Conservation (phyloP, 2,113 vertebrate genomes). For the Ciconia stormi region DNA sequence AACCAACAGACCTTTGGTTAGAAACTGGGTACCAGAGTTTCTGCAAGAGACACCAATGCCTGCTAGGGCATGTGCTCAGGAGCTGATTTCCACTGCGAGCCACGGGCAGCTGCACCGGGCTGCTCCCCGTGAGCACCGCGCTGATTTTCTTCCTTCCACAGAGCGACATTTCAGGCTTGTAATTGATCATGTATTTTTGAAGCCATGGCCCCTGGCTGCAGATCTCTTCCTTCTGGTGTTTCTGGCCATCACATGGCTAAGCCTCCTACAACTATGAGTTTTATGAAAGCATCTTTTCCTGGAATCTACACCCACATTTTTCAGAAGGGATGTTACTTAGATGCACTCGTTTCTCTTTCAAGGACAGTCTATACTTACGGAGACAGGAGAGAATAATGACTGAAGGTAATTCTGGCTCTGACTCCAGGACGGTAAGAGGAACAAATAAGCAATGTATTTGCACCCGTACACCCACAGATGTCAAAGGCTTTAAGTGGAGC, state of each 20-base stretch:
- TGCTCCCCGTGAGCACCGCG: fast-evolving
- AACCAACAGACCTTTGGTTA: background rate
- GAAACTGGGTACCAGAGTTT: background rate
- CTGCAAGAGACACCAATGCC: too few species aligned
- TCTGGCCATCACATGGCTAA: background rate
- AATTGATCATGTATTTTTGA: background rate
- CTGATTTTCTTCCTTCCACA: background rate
- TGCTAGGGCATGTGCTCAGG: background rate
- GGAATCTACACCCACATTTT: background rate
- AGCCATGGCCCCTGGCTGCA: background rate
- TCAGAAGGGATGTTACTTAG: background rate
- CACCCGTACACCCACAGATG: background rate
- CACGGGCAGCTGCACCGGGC: background rate
- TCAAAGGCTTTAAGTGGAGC: background rate
- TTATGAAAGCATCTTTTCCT: background rate
- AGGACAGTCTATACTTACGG: background rate
- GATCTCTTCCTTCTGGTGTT: background rate
- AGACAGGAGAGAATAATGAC: background rate
- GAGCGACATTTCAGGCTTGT: background rate
- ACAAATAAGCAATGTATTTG: background rate
- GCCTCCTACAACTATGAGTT: background rate
- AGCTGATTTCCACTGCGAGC: background rate
- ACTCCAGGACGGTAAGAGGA: background rate
- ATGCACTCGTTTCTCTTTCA: background rate
- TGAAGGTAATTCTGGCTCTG: background rate